Evolutionary conservation across 2,113 vertebrate species (phyloP), one percentile per base, ranked within the genome.

Genomic region (Scopus umbretta): DNA sequence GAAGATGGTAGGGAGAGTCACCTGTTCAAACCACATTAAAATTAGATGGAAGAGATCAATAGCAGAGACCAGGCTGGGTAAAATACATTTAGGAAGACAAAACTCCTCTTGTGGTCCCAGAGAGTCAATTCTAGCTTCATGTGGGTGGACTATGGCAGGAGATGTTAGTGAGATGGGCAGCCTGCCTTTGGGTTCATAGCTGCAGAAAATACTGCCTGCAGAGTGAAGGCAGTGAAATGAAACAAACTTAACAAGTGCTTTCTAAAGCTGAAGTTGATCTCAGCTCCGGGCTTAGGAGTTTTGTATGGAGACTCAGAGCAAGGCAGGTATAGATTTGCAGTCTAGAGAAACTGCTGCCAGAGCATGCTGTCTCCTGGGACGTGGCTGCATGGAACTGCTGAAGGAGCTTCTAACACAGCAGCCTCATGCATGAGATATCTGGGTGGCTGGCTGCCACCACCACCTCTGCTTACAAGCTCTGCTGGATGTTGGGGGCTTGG

Each of bases 351-450:
- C 1, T 13, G 34, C n/a, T 55, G 3, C 36, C 23, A 56, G 53
- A 82, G 32, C 23, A n/a, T 4, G 3, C 65, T 3, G 7, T 12
- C 36, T 84, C 32, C 80, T 61, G 82, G 74, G 56, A 18, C 0
- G 0, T 16, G 73, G 20, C 23, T 20, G 32, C 50, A 50, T 0
- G 0, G 56, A 58, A 42, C 40, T 50, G 42, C 47, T 50, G 32
- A 15, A 50, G 66, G 56, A 73, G 32, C 29, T 86, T 71, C 32
- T 21, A 75, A 55, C 27, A 25, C n/a, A 43, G 74, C 49, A 73
- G 32, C 38, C 40, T 27, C 11, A 1, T 5, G 4, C 45, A 40
- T 62, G 47, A 0, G 5, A 18, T 6, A 32, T 29, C 47, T 49
- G 61, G 18, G 19, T 9, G 30, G 13, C 22, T 42, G 7, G 38